phyloP scores from a whole-genome alignment of 2,797 vertebrate genomes.

The Meriones psammophilus region DNA sequence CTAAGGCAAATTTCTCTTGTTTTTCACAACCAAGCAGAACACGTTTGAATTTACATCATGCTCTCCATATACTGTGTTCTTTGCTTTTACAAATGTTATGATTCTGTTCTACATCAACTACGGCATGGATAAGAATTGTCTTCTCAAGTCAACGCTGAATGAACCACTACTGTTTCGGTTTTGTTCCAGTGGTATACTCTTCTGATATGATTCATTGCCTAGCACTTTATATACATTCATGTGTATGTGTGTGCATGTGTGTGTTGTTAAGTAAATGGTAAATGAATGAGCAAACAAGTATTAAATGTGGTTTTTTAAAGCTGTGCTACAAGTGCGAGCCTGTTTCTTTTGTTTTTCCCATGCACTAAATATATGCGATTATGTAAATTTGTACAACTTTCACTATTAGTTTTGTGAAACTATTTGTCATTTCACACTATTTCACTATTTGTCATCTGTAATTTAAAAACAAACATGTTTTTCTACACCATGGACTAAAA shows the following conservation, averaged over 20 bases:
- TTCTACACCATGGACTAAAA: not conserved
- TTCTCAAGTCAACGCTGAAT: not conserved
- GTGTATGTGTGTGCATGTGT: not conserved
- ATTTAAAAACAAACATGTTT: not conserved
- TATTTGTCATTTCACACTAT: no score
- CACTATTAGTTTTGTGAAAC: not conserved
- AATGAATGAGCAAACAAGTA: not conserved
- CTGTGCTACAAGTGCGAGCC: not conserved
- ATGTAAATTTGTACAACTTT: not conserved
- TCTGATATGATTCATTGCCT: not conserved
- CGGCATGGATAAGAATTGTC: not conserved
- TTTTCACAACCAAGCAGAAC: not conserved
- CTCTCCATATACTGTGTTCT: not conserved
- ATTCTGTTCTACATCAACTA: not conserved
- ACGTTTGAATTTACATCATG: not conserved
- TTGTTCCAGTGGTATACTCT: not conserved
- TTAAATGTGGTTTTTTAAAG: not conserved
- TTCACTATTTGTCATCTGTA: not conserved
- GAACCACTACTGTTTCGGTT: not conserved
- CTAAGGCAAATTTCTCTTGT: not conserved
- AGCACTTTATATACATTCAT: not conserved
- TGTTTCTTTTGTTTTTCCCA: constrained; percentile 9
- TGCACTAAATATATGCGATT: not conserved
- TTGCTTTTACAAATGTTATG: not conserved
- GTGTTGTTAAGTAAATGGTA: not conserved